Evolutionary conservation across 2,888 invertebrate species (phyloP), one percentile per base, ranked within the genome.

Genomic region (Drymonia ruficornis): DNA sequence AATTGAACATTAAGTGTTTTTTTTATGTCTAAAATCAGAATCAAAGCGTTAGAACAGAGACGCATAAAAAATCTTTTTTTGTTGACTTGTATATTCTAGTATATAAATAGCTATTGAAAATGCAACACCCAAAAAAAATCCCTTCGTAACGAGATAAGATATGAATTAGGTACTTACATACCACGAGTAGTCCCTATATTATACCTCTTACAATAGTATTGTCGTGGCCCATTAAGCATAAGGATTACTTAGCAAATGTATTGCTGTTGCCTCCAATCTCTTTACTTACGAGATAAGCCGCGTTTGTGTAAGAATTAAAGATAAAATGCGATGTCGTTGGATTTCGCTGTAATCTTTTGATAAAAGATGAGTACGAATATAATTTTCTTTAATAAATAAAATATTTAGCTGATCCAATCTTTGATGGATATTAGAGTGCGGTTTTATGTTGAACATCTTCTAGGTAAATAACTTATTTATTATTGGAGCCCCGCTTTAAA

Each of bases 171-270:
- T n/a, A 61, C 44, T 47, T 58, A 12, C 31, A 59, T 16, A 18
- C 6, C 1, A 61, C 49, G 53, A 59, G 60, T 59, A 57, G 28
- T 40, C 49, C 42, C 29, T 53, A 45, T 56, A 45, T 52, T 2
- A 6, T 23, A 49, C 63, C 61, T 50, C 57, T 65, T 54, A 70
- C 63, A 68, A 67, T 70, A 65, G 65, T 67, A 68, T 70, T 68
- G 62, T 74, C 65, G 62, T 65, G 16, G 42, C 42, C 65, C 68
- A 74, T 74, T 77, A 65, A 52, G 55, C 60, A 55, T 59, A 63
- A 63, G 65, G 67, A 77, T 77, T 70, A 72, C 61, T 65, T 60
- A 61, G 67, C 49, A 64, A 71, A 76, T 74, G 70, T 75, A 73
- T 61, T 56, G 53, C 50, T 61, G 60, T 61, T 56, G 53, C 50